Evolutionary conservation across 2,888 invertebrate genomes (phyloP).

Genomic region (Eumacrocentrus americanus): DNA sequence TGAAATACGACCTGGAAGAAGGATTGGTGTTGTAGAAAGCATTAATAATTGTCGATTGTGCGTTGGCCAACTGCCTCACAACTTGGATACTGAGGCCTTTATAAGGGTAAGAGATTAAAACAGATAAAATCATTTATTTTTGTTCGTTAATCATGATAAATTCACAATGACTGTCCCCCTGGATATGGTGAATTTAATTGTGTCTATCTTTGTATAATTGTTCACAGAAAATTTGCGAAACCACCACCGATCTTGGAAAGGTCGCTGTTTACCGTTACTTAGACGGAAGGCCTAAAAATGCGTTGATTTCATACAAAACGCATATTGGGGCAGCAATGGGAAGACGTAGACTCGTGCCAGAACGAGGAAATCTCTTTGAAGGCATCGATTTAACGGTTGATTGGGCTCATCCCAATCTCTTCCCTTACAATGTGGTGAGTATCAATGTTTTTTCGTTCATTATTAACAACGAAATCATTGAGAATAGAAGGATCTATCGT

Average conservation of each 20-base stretch:
- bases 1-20: conserved; percentile 71
- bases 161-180: too few species aligned
- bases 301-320: conserved; percentile 74
- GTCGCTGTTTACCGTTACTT: conserved; percentile 47
- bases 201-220: conserved; percentile 4
- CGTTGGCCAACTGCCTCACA: conserved; percentile 59
- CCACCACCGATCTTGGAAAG: conserved; percentile 48
- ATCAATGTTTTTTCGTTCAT: neutral
- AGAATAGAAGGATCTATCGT: conserved; percentile 24
- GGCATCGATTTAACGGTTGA: conserved; percentile 48
- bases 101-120: conserved; percentile 38
- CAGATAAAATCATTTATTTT: neutral
- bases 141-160: neutral
- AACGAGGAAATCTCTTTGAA: conserved; percentile 44
- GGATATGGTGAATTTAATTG: neutral
- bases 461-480: neutral
- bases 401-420: conserved; percentile 53
- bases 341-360: conserved; percentile 65
- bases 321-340: conserved; percentile 72
- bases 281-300: conserved; percentile 64
- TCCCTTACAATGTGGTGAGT: conserved; percentile 50
- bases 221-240: conserved; percentile 46
- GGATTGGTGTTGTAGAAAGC: conserved; percentile 74
- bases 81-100: conserved; percentile 35
- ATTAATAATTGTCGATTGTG: conserved; percentile 80